Evolutionary conservation across 1,140 invertebrate species (phyloP).

Genomic region (Drosophila seguyi): DNA sequence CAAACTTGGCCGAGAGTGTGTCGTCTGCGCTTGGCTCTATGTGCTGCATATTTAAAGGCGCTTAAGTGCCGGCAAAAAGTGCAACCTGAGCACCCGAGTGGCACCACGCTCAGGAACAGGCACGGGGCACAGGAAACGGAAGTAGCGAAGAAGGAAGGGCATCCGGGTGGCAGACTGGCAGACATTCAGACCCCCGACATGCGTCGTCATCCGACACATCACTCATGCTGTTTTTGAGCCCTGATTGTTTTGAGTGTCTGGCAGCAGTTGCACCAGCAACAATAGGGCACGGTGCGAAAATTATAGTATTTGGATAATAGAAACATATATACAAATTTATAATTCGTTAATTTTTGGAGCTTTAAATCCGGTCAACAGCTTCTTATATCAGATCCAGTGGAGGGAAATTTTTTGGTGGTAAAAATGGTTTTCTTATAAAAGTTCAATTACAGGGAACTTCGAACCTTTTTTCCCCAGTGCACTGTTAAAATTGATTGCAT

Average conservation of each 20-base stretch:
- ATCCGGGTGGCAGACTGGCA: constrained; percentile 7
- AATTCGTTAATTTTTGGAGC: too few relatives aligned
- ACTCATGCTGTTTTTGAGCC: constrained; percentile 77
- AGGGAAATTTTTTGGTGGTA: background rate
- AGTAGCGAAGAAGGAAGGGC: background rate
- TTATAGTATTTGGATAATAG: too few relatives aligned
- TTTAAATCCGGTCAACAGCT: too few relatives aligned
- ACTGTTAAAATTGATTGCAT: constrained; percentile 70
- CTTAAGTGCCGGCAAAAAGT: constrained; percentile 76
- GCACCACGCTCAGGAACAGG: background rate
- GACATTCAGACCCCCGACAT: constrained; percentile 13
- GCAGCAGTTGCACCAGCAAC: constrained; percentile 23
- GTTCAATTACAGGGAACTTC: too few relatives aligned
- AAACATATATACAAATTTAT: background rate
- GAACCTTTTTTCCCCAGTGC: constrained; percentile 1
- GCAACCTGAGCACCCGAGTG: constrained; percentile 47
- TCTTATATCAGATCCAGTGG: too few relatives aligned
- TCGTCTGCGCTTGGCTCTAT: constrained; percentile 37
- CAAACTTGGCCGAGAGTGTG: constrained; percentile 52
- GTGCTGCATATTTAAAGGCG: constrained; percentile 80
- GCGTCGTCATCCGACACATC: constrained; percentile 67
- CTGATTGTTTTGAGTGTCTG: constrained; percentile 76
- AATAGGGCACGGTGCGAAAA: constrained; percentile 16
- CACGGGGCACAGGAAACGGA: constrained; percentile 14
- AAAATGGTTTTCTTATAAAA: background rate